These are phyloP conservation scores for Galaxias olidus DNA, from an alignment of 2,797 vertebrate species.

Conservation along the genomic window DNA sequence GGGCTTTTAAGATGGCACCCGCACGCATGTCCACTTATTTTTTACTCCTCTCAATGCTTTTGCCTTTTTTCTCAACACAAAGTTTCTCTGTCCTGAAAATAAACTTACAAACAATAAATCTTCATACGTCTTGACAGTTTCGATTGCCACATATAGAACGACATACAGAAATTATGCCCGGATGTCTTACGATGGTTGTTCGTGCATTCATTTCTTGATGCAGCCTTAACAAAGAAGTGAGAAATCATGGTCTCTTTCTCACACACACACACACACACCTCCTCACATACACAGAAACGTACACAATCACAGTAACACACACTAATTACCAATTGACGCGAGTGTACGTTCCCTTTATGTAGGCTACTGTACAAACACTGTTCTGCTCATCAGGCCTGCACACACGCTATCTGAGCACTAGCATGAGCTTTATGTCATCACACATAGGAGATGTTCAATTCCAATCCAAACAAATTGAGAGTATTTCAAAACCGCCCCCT, in stretches of 20 bases:
- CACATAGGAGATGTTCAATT: constrained; percentile 59
- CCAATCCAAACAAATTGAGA: constrained; percentile 67
- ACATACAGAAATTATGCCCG: too few relatives aligned
- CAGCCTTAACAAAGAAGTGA: neutral
- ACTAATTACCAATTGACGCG: neutral
- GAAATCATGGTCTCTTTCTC: neutral
- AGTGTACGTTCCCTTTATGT: too few relatives aligned
- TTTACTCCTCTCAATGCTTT: too few relatives aligned
- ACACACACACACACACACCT: constrained; percentile 7
- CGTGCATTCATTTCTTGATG: too few relatives aligned
- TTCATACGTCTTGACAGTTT: too few relatives aligned
- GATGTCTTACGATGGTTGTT: too few relatives aligned
- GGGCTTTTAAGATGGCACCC: constrained; percentile 13
- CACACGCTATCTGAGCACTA: constrained; percentile 45
- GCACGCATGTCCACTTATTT: neutral
- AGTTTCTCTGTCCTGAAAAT: too few relatives aligned
- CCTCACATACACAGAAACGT: neutral
- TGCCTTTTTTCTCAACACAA: too few relatives aligned
- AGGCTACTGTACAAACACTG: too few relatives aligned
- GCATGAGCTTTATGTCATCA: constrained; percentile 64
- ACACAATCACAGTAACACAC: constrained; percentile 5
- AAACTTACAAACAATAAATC: too few relatives aligned
- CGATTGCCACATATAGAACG: too few relatives aligned
- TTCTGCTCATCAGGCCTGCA: constrained; percentile 5
- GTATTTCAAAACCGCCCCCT: constrained; percentile 65